phyloP scores from a whole-genome alignment of 1,140 invertebrate species.

The Hycleus cichorii region DNA sequence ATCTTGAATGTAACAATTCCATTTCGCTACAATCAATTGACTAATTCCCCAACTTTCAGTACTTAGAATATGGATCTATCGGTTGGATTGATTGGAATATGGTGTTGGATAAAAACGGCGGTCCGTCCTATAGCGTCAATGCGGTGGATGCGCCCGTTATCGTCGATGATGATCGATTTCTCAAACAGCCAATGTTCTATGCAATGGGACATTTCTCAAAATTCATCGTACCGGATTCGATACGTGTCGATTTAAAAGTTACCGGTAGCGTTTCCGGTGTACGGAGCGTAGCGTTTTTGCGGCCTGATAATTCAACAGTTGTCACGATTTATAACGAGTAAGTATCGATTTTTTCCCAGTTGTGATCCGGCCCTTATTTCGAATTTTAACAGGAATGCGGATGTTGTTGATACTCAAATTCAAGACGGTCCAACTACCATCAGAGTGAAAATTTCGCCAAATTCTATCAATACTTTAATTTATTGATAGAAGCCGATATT shows the following conservation, averaged over 20 bases:
- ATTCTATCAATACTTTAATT: too few relatives aligned
- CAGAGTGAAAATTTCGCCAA: too few relatives aligned
- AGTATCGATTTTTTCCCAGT: not conserved
- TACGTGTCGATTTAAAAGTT: conserved; percentile 28
- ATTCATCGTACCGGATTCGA: conserved; percentile 47
- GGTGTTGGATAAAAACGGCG: conserved; percentile 55
- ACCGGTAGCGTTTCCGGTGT: not conserved
- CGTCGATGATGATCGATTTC: conserved; percentile 55
- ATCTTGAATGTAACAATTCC: not conserved
- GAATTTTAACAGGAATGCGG: too few relatives aligned
- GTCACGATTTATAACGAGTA: conserved; percentile 29
- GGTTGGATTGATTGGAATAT: conserved; percentile 75
- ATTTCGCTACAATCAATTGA: too few relatives aligned
- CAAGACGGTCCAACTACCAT: too few relatives aligned
- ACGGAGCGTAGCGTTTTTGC: conserved; percentile 42
- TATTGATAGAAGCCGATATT: too few relatives aligned
- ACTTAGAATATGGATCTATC: conserved; percentile 49
- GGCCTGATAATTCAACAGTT: conserved; percentile 45
- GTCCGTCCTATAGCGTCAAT: conserved; percentile 61
- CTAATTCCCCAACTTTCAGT: conserved; percentile 47
- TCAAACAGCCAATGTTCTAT: conserved; percentile 66
- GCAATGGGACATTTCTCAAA: conserved; percentile 59
- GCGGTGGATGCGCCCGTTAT: conserved; percentile 61
- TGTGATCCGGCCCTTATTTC: too few relatives aligned
- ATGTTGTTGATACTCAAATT: too few relatives aligned